phyloP scores from a whole-genome alignment of 2,113 vertebrate species.

The Cyanoderma ruficeps region DNA sequence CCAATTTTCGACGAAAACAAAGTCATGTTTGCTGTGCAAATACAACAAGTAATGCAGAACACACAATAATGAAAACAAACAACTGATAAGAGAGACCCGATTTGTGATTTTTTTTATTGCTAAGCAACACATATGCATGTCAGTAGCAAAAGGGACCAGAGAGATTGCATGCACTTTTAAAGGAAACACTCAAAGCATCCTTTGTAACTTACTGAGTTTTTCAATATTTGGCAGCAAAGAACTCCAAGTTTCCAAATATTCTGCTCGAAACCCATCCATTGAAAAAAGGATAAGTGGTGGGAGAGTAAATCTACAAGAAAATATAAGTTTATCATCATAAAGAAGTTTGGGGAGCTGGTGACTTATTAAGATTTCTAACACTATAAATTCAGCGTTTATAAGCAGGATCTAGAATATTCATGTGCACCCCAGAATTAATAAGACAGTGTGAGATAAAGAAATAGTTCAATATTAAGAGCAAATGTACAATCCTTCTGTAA shows the following conservation, averaged over 20 bases:
- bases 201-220: slow-evolving; percentile 86
- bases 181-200: background rate
- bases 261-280: slow-evolving; percentile 91
- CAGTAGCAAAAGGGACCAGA: background rate
- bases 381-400: background rate
- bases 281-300: slow-evolving; percentile 93
- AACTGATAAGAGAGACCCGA: background rate
- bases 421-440: background rate
- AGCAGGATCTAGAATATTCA: background rate
- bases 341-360: background rate
- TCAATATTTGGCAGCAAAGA: slow-evolving; percentile 81
- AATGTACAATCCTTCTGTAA: background rate
- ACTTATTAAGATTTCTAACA: background rate
- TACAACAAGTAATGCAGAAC: background rate
- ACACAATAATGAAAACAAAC: background rate
- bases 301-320: slow-evolving; percentile 79
- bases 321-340: background rate
- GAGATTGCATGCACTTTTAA: background rate
- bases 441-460: background rate
- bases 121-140: background rate
- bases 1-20: background rate
- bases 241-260: slow-evolving; percentile 83
- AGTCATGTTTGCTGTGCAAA: background rate
- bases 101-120: background rate
- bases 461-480: background rate